Conservation (phyloP, 1,140 invertebrate species). For the Conopomorpha cramerella region DNA sequence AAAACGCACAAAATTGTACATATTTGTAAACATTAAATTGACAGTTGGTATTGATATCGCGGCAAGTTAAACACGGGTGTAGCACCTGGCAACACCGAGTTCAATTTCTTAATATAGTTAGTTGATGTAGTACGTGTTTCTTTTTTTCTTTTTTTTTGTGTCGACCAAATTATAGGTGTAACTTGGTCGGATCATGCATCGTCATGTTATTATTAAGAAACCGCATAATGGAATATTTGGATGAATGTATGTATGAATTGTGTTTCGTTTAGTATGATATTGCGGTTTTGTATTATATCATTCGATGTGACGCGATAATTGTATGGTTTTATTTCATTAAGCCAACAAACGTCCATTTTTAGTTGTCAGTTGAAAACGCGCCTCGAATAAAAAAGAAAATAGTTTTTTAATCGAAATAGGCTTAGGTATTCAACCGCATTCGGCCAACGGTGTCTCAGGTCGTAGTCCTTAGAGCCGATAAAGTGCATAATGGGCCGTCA, state of each 20-base stretch:
- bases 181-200: constrained; percentile 30
- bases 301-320: neutral
- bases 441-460: constrained; percentile 12
- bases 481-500: constrained; percentile 34
- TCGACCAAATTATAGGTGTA: constrained; percentile 45
- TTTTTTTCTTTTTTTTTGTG: constrained; percentile 31
- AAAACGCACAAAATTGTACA: constrained; percentile 49
- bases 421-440: constrained; percentile 7
- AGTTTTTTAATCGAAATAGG: neutral
- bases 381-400: neutral
- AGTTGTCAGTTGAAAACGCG: too few species aligned
- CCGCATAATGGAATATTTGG: constrained; percentile 22
- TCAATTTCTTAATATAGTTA: constrained; percentile 31
- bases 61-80: too few species aligned
- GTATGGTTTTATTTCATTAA: neutral
- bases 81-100: too few species aligned
- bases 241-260: neutral
- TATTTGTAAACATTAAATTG: constrained; percentile 41
- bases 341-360: neutral
- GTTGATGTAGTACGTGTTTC: constrained; percentile 42
- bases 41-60: constrained; percentile 42
- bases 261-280: neutral
- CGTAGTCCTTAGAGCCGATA: constrained; percentile 14
- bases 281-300: neutral
- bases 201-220: constrained; percentile 35